phyloP scores from a whole-genome alignment of 2,797 vertebrate genomes.

The Poeciliopsis paucimaculata region DNA sequence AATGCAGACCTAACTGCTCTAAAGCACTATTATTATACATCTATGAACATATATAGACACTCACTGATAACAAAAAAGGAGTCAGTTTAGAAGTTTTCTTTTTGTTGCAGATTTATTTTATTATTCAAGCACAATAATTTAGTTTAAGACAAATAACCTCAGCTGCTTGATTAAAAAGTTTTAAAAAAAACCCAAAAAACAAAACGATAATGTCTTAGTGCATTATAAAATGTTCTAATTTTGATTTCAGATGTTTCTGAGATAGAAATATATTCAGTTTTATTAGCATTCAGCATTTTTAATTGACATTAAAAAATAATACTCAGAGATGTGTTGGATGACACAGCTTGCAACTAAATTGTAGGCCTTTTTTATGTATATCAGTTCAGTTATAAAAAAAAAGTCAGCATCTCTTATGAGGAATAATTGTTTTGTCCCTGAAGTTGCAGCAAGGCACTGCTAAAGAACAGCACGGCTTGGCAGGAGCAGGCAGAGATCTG shows the following conservation, averaged over 20 bases:
- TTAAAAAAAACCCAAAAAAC: neutral
- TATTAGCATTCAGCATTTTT: neutral
- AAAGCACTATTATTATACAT: neutral
- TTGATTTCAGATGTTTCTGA: neutral
- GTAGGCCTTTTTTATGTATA: neutral
- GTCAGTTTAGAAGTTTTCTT: neutral
- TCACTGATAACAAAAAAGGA: neutral
- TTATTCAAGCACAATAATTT: neutral
- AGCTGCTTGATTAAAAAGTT: neutral
- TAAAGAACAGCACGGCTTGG: conserved; percentile 51
- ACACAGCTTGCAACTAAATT: neutral
- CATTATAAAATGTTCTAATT: neutral
- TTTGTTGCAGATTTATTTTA: neutral
- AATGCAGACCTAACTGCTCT: neutral
- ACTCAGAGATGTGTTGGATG: neutral
- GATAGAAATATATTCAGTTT: neutral
- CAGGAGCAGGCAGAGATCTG: conserved; percentile 57
- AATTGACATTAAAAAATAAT: neutral
- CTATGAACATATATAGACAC: neutral
- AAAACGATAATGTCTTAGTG: neutral
- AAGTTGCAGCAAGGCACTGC: conserved; percentile 25
- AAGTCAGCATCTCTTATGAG: neutral
- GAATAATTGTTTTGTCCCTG: conserved; percentile 11
- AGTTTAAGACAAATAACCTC: neutral
- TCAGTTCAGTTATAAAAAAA: neutral